These are phyloP conservation scores for Lutjanus argentimaculatus DNA, from an alignment of 2,797 vertebrate genomes.

Conservation along the genomic window DNA sequence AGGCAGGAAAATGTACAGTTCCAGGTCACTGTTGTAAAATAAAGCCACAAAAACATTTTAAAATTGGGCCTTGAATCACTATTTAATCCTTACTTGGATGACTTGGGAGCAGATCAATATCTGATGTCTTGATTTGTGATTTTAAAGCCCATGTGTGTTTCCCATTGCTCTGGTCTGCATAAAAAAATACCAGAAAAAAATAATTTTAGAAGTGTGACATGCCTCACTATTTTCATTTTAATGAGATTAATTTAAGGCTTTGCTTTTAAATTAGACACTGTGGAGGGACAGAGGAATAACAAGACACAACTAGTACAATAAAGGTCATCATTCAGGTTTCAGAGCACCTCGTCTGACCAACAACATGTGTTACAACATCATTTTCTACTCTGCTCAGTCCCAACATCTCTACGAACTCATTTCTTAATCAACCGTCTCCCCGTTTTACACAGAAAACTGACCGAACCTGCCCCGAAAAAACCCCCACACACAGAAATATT, in stretches of 20 bases:
- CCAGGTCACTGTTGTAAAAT: too few species aligned
- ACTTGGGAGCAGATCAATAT: too few species aligned
- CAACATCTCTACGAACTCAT: constrained; percentile 5
- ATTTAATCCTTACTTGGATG: too few species aligned
- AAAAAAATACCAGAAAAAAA: constrained; percentile 8
- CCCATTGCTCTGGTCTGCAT: background rate
- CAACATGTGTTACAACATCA: constrained; percentile 17
- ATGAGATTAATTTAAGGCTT: constrained; percentile 52
- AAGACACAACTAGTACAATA: constrained; percentile 13
- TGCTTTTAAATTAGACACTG: constrained; percentile 40
- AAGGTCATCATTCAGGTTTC: constrained; percentile 68
- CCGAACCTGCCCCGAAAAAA: constrained; percentile 19
- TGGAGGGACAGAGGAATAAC: constrained; percentile 31
- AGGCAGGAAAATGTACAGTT: too few species aligned
- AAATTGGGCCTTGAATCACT: too few species aligned
- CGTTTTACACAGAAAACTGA: constrained; percentile 33
- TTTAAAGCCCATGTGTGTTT: background rate
- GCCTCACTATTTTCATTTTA: constrained; percentile 38
- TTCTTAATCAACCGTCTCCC: background rate
- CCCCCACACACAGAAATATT: constrained; percentile 53
- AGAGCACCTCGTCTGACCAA: constrained; percentile 59
- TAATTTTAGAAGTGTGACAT: constrained; percentile 12
- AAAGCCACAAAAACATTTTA: too few species aligned
- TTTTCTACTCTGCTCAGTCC: constrained; percentile 29
- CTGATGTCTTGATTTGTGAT: background rate